Evolutionary conservation across 1,140 invertebrate species (phyloP), one percentile per base, ranked within the genome.

Genomic region (Anadara kagoshimensis): DNA sequence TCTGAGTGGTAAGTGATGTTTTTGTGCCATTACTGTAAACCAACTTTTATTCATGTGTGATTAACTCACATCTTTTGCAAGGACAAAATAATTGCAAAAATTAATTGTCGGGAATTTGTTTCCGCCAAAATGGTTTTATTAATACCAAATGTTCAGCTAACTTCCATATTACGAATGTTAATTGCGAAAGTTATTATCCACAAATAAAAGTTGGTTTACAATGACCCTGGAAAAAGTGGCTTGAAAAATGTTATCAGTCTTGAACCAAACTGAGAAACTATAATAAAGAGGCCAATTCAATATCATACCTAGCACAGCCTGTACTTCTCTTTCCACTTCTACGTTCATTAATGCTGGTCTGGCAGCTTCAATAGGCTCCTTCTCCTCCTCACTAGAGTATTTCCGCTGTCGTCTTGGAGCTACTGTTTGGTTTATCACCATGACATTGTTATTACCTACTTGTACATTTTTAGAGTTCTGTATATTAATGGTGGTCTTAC

Each of bases 391-490:
- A 18, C 41, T 44, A 43, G 22, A 41, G 20, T n/a, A 5, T 20
- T 10, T 41, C 24, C 36, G n/a, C 24, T 44, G n/a, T 44, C 41
- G 20, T 44, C 5, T 16, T 11, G 14, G 59, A 7, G n/a, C 24
- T 1, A 44, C 8, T 22, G 59, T 43, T n/a, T 62, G 59, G 16
- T 62, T 62, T 43, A 62, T 43, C 12, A 62, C 59, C 59, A 62
- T 62, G n/a, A 62, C 59, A 44, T 62, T 62, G 11, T 62, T 62
- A 22, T 45, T 44, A n/a, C 59, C 59, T 22, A 62, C 41, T 24
- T 62, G 59, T 12, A 62, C 59, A 62, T 62, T 62, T 44, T 62
- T 62, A 1, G 59, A 62, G 24, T 44, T 62, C 20, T 62, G 59
- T 45, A 62, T 43, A 44, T 62, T 29, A 22, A 62, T 62, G 4